A percentile compares a stretch with the other conserved stretches of the same genome.
phyloP scores from a whole-genome alignment of 2,113 vertebrate species.

The Ptyas mucosa region DNA sequence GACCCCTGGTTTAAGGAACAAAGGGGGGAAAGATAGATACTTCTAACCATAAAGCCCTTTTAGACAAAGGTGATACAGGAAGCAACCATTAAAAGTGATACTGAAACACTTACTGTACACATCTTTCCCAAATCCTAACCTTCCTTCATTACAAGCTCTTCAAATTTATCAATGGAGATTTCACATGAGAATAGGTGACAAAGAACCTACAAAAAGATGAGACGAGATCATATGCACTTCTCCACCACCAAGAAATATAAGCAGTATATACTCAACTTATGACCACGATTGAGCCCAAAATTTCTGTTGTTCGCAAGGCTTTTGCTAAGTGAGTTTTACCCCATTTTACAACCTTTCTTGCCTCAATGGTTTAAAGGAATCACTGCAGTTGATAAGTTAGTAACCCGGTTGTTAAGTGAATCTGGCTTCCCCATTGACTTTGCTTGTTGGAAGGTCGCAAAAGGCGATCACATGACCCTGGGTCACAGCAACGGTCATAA shows the following conservation, averaged over 20 bases:
- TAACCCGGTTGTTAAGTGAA: not conserved
- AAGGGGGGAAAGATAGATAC: not conserved
- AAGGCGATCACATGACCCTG: not conserved
- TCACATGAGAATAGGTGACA: not conserved
- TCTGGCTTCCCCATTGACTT: not conserved
- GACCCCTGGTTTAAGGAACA: too few species aligned
- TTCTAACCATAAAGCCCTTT: not conserved
- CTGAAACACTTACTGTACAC: not conserved
- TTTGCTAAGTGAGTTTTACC: too few species aligned
- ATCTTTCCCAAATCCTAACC: not conserved
- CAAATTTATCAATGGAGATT: not conserved
- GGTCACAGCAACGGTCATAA: not conserved
- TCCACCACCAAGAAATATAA: not conserved
- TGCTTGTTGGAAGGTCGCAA: not conserved
- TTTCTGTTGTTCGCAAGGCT: not conserved
- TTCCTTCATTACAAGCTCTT: not conserved
- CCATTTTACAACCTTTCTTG: not conserved
- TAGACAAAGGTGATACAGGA: not conserved
- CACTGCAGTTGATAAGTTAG: not conserved
- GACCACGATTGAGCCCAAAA: not conserved
- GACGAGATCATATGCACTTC: not conserved
- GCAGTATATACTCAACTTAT: too few species aligned
- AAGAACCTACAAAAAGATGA: not conserved
- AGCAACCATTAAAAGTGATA: not conserved
- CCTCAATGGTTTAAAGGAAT: not conserved